Evolutionary conservation across 2,797 vertebrate genomes (phyloP).

Genomic region (Acrocephalus scirpaceus): DNA sequence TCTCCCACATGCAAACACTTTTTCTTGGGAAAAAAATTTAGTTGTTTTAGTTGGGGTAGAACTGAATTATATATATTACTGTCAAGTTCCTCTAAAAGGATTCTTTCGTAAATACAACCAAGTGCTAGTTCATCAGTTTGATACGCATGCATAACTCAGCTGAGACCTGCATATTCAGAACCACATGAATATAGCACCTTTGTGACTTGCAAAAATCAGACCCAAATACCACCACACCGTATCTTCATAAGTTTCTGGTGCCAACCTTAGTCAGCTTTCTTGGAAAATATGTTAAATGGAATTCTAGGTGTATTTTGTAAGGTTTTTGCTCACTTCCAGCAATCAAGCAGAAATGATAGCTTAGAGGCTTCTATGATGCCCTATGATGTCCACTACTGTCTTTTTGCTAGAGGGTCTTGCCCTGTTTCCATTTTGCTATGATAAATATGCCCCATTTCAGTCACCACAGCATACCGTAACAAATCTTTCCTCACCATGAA

Average conservation of each 20-base stretch:
- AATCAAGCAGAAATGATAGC: not conserved
- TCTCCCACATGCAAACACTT: rapidly evolving
- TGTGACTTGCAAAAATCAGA: not conserved
- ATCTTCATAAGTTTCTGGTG: not conserved
- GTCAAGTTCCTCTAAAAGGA: not conserved
- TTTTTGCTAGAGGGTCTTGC: not conserved
- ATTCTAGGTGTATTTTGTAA: not conserved
- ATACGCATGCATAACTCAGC: not conserved
- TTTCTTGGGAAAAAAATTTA: rapidly evolving
- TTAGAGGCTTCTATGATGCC: not conserved
- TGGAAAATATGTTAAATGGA: not conserved
- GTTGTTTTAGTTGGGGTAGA: not conserved
- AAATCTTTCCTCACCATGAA: not conserved
- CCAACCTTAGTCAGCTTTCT: not conserved
- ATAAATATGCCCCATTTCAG: not conserved
- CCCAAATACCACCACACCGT: rapidly evolving
- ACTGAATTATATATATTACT: not conserved
- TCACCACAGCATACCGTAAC: not conserved
- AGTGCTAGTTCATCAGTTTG: not conserved
- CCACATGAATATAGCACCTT: not conserved
- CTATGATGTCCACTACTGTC: rapidly evolving
- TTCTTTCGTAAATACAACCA: not conserved
- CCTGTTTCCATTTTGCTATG: not conserved
- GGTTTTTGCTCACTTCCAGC: not conserved
- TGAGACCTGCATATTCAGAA: not conserved